phyloP scores from a whole-genome alignment of 1,140 invertebrate species.

The Trichomalopsis sarcophagae region DNA sequence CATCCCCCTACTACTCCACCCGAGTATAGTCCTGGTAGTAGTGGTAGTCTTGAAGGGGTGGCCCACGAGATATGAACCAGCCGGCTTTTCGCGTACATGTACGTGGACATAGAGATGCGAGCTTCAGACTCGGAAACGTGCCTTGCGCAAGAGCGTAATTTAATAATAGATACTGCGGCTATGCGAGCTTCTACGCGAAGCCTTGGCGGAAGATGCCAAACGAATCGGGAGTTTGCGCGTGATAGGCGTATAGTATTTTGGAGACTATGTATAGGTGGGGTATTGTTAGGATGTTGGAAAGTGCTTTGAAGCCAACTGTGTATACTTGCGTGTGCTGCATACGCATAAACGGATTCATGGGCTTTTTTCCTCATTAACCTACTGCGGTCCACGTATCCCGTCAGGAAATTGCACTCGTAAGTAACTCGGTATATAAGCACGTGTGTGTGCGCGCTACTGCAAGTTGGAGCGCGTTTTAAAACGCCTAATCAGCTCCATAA shows the following conservation, averaged over 20 bases:
- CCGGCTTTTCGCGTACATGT: background rate
- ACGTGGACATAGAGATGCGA: background rate
- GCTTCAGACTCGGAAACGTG: slow-evolving; percentile 10
- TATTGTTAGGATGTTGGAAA: background rate
- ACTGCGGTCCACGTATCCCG: background rate
- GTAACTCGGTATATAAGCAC: no score
- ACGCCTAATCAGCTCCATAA: slow-evolving; percentile 49
- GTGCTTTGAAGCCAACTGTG: no score
- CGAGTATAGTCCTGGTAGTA: background rate
- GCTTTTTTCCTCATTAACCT: background rate
- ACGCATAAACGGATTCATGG: background rate
- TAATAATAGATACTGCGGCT: slow-evolving; percentile 46
- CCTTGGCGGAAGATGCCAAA: slow-evolving; percentile 49
- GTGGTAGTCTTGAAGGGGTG: background rate
- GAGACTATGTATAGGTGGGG: background rate
- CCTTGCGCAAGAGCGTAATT: slow-evolving; percentile 45
- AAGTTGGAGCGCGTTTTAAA: slow-evolving; percentile 40
- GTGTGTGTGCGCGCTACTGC: background rate
- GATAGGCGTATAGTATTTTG: background rate
- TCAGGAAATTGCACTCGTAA: no score
- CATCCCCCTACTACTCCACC: background rate
- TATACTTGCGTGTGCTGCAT: no score
- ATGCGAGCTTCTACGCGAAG: slow-evolving; percentile 29
- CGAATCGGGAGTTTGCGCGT: slow-evolving; percentile 36
- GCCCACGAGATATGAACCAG: slow-evolving; percentile 25